These are phyloP conservation scores for Enteromius paludinosus DNA, from an alignment of 2,797 vertebrate species.

Conservation along the genomic window DNA sequence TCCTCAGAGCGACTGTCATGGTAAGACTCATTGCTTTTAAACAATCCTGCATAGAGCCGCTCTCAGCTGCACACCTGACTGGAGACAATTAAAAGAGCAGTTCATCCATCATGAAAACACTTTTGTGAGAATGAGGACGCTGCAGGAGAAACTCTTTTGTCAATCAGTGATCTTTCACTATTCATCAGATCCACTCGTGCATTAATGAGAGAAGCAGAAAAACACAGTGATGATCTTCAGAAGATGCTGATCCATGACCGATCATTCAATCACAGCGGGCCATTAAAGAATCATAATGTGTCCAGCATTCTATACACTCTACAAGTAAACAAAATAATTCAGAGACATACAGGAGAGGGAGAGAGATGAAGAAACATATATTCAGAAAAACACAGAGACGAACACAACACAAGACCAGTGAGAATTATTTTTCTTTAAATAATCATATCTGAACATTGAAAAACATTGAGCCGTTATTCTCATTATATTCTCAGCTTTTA, in stretches of 20 bases:
- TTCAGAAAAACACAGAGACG: neutral
- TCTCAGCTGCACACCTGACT: neutral
- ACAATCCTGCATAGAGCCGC: constrained; percentile 39
- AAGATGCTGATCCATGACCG: neutral
- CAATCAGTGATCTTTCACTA: neutral
- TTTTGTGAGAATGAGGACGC: neutral
- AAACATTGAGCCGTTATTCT: too few relatives aligned
- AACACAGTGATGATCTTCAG: neutral
- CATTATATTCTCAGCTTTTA: too few relatives aligned
- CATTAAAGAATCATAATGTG: neutral
- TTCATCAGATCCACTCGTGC: constrained; percentile 19
- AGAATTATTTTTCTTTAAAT: neutral
- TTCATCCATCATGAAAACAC: neutral
- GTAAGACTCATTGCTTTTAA: constrained; percentile 42
- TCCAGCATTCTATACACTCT: neutral
- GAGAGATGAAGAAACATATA: too few relatives aligned
- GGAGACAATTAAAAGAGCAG: neutral
- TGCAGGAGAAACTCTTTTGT: neutral
- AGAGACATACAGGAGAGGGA: neutral
- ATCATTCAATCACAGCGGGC: neutral
- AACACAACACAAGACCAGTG: neutral
- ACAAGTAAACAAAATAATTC: neutral
- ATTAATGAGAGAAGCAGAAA: neutral
- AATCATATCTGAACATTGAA: too few relatives aligned
- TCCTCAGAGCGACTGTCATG: constrained; percentile 38